phyloP scores from a whole-genome alignment of 2,797 vertebrate genomes.

The Stomatorhinus walkeri region DNA sequence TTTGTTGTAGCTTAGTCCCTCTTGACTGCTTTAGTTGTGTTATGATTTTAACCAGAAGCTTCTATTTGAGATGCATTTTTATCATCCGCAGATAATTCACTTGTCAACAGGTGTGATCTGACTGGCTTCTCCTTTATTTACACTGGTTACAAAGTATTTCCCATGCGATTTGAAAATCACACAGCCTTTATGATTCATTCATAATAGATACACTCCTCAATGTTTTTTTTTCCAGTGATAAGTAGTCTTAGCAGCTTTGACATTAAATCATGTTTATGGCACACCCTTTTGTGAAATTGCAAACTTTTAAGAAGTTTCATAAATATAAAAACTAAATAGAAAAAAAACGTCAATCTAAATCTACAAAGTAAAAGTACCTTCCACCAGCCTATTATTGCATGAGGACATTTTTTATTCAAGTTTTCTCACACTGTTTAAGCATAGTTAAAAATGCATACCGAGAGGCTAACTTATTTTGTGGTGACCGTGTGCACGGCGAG shows the following conservation, averaged over 20 bases:
- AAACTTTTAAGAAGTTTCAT: conserved; percentile 12
- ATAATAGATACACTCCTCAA: background rate
- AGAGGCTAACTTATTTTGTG: background rate
- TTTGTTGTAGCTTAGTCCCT: background rate
- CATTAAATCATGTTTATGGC: background rate
- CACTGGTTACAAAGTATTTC: conserved; percentile 1
- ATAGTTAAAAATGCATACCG: background rate
- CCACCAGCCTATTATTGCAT: background rate
- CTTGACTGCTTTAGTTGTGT: background rate
- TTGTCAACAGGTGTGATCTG: conserved; percentile 11
- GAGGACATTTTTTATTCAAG: background rate
- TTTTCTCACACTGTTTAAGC: background rate
- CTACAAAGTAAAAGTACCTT: background rate
- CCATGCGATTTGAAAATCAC: background rate
- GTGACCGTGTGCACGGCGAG: too few species aligned
- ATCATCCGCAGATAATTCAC: background rate
- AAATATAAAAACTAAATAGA: background rate
- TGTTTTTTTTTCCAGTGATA: background rate
- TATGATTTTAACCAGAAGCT: conserved; percentile 12
- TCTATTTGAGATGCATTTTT: conserved; percentile 4
- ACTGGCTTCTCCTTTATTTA: conserved; percentile 13
- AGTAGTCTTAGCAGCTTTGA: background rate
- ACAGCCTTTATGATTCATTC: conserved; percentile 1
- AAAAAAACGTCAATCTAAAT: background rate
- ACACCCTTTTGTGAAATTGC: background rate